These are phyloP conservation scores for Cepaea hortensis DNA, from an alignment of 2,888 invertebrate genomes.

Conservation along the genomic window DNA sequence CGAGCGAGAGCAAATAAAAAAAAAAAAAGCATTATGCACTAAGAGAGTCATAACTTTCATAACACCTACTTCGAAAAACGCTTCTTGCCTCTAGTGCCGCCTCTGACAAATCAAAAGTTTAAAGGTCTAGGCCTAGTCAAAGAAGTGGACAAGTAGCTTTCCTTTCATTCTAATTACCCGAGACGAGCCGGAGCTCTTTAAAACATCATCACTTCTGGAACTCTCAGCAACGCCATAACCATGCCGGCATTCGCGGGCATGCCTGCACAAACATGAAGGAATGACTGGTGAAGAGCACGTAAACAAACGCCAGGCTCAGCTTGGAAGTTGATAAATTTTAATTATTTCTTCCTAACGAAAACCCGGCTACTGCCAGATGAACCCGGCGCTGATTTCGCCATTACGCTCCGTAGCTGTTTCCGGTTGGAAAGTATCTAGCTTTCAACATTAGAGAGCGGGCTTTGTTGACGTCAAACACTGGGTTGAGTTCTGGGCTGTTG, in stretches of 20 bases:
- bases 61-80: too few species aligned
- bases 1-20: too few species aligned
- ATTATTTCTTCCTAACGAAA: slow-evolving; percentile 8
- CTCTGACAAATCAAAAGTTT: too few species aligned
- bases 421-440: too few species aligned
- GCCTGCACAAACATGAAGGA: slow-evolving; percentile 15
- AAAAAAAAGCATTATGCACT: too few species aligned
- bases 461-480: background rate
- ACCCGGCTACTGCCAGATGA: too few species aligned
- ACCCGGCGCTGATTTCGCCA: too few species aligned
- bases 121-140: background rate
- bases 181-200: slow-evolving; percentile 24
- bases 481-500: background rate
- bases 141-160: background rate
- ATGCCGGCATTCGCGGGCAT: slow-evolving; percentile 12
- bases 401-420: too few species aligned
- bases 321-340: slow-evolving; percentile 20
- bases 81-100: too few species aligned
- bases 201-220: background rate
- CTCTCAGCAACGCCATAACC: background rate
- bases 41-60: too few species aligned
- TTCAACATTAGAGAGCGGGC: too few species aligned
- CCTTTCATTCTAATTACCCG: slow-evolving; percentile 21
- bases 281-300: background rate
- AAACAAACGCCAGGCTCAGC: slow-evolving; percentile 26